Base-by-base conservation (phyloP, 2,888 invertebrate species). In the Aspidiotus rigidus region DNA sequence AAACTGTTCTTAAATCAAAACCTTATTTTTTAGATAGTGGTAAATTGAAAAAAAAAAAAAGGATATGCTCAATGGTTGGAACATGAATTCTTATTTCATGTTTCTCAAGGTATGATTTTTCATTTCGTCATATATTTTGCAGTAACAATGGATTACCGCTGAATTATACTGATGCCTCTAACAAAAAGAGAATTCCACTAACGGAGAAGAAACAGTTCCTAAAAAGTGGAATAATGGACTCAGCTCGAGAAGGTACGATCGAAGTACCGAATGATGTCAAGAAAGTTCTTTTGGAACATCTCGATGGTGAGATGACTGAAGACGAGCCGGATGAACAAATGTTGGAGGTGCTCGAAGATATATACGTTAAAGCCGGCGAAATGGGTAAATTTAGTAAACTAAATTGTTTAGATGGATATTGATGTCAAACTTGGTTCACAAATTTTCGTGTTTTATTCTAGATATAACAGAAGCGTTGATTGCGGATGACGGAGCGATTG, bases 311-410 rank as follows among this genome's bases (percentile, higher is more conserved):
- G 16, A 70, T 69, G 15, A 54, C 57, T 49, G 67, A 69, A 1
- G 69, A 72, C 13, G 71, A 71, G 59, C 86, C 86, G 0, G 88
- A 88, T 75, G 89, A 88, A 74, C 84, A 85, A 59, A 86, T 87
- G 72, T 76, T 88, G 44, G 88, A 87, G 77, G 88, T 83, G 7
- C 79, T 89, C 6, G 88, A 88, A 78, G 88, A 89, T 75, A 88
- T 89, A 73, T 89, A 88, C 87, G 76, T 88, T 11, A 89, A 89
- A 79, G 89, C 89, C 44, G 88, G 87, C 61, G 88, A 89, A 79
- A 87, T 88, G 79, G 88, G 83, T 49, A 49, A 49, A 11, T 49
- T 49, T 11, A 49, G n/a, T n/a, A 6, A 49, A 49, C n/a, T 49
- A 2, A 28, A 3, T 28, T 28, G 28, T 28, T 28, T 1, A 28